These are phyloP conservation scores for Oopsacas minuta DNA, from an alignment of 37 sponge, comb jelly and placozoan species.

Conservation along the genomic window DNA sequence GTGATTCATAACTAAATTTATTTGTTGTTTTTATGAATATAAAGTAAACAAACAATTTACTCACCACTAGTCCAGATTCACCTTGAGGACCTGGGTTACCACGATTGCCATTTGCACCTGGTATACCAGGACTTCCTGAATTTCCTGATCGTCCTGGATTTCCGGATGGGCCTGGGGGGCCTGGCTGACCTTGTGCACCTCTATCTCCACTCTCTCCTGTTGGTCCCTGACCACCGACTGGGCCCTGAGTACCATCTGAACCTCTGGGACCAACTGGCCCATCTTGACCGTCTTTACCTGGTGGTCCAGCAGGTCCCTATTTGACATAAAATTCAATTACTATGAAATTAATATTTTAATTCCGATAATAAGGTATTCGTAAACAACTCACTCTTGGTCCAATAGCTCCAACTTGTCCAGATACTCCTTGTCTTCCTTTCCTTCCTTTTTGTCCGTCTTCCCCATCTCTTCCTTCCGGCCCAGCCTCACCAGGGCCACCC, in stretches of 20 bases:
- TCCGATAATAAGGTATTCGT: not conserved
- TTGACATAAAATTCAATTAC: not conserved
- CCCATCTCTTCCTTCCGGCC: not conserved
- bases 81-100: not conserved
- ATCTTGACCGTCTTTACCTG: not conserved
- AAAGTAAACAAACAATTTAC: too few species aligned
- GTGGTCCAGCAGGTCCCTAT: not conserved
- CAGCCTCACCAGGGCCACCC: not conserved
- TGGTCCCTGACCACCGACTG: not conserved
- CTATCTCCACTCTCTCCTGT: conserved; percentile 7
- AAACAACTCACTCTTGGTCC: not conserved
- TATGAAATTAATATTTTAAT: not conserved
- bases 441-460: not conserved
- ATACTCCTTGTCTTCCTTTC: not conserved
- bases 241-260: not conserved
- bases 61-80: not conserved
- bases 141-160: not conserved
- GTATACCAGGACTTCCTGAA: not conserved
- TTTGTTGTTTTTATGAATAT: too few species aligned
- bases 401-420: not conserved
- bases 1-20: too few species aligned
- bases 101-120: not conserved
- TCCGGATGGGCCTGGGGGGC: conserved; percentile 4
- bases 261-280: not conserved
- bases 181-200: not conserved